These are phyloP conservation scores for Heliconius congener DNA, from an alignment of 1,140 invertebrate species.

Conservation along the genomic window DNA sequence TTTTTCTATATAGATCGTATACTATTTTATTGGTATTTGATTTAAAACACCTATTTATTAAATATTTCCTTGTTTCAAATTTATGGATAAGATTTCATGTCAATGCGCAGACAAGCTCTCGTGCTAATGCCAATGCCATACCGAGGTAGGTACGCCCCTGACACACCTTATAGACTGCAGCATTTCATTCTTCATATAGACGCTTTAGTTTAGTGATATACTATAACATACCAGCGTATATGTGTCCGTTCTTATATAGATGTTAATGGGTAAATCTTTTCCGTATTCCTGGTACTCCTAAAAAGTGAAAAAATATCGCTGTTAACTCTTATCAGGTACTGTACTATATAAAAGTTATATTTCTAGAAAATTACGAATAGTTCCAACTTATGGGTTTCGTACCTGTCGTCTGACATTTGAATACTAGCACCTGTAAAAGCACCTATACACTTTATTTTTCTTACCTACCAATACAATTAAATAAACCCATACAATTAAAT, in stretches of 20 bases:
- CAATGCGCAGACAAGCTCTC: constrained; percentile 42
- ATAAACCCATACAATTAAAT: too few relatives aligned
- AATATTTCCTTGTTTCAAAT: constrained; percentile 28
- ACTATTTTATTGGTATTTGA: neutral
- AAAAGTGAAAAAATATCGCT: too few relatives aligned
- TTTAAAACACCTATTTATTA: constrained; percentile 37
- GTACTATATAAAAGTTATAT: too few relatives aligned
- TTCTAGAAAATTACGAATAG: too few relatives aligned
- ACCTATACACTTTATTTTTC: too few relatives aligned
- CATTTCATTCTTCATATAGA: constrained; percentile 37
- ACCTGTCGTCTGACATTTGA: too few relatives aligned
- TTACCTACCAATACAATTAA: too few relatives aligned
- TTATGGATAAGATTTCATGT: constrained; percentile 42
- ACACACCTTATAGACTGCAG: constrained; percentile 44
- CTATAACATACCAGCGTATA: neutral
- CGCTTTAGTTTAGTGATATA: constrained; percentile 14
- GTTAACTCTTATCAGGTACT: too few relatives aligned
- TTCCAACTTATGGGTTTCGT: too few relatives aligned
- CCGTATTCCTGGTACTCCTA: too few relatives aligned
- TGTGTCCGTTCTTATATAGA: neutral
- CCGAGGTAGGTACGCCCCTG: constrained; percentile 44
- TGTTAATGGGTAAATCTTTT: neutral
- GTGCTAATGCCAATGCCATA: constrained; percentile 44
- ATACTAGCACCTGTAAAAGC: too few relatives aligned
- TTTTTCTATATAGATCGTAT: neutral